Base-by-base conservation (phyloP, 2,797 vertebrate species). In the Ctenopoma multispine region DNA sequence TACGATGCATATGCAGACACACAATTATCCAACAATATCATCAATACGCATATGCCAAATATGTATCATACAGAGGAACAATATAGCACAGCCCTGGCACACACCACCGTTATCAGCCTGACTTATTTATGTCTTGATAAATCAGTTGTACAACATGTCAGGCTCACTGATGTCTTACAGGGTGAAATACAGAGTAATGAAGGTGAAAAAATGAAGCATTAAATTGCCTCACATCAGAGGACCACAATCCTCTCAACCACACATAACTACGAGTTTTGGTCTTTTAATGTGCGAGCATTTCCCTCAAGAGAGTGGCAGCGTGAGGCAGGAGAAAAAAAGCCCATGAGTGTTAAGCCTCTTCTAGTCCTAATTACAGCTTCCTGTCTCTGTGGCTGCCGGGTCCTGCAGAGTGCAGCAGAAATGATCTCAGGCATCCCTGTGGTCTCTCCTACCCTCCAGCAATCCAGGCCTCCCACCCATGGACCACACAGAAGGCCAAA, bases 301-400 rank as follows among this genome's bases (percentile, higher is more conserved):
- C 79, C 83, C 79, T 36, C 1, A 50, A n/a, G 57, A 44, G 63
- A 50, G 34, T 21, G 54, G 24, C 61, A 44, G 57, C 51, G 57
- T 21, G 29, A 63, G 41, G 44, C 49, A 63, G 43, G 34, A 31
- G 27, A 51, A 20, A 23, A 27, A 51, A 51, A 44, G 20, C 75
- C 47, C 58, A 54, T 13, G 60, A 75, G 66, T 69, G 38, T 64
- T 72, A 68, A 83, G 63, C 75, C 75, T 78, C 50, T 63, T 63
- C 66, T 56, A 51, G 70, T 83, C 82, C 86, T 89, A 90, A 92
- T 91, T 90, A 90, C 87, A 80, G 81, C 69, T 89, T 89, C 85
- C 81, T 79, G 81, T 72, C 53, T 89, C 60, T 81, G 64, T 57
- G 67, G 77, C 66, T 71, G 75, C 64, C 4, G 9, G 54, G 79